Evolutionary conservation across 2,113 vertebrate species (phyloP).

Genomic region (Otocyon megalotis): DNA sequence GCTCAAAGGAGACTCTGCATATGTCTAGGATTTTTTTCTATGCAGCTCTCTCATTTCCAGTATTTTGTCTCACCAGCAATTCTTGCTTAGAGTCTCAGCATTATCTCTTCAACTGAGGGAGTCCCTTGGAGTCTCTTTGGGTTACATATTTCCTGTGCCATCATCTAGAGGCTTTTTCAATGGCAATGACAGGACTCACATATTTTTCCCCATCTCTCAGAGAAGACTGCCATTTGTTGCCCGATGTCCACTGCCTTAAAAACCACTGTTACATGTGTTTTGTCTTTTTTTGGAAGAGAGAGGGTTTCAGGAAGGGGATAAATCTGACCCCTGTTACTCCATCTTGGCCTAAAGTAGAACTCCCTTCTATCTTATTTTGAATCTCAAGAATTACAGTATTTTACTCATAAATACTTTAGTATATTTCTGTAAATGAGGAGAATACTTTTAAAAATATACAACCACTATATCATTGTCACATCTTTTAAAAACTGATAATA

Average conservation of each 20-base stretch:
- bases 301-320: neutral
- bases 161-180: neutral
- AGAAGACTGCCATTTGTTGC: neutral
- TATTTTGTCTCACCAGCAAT: neutral
- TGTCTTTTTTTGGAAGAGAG: neutral
- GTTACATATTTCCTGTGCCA: neutral
- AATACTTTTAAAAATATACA: neutral
- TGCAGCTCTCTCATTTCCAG: neutral
- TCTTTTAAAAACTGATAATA: neutral
- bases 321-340: neutral
- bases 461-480: neutral
- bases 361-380: neutral
- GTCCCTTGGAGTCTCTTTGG: neutral
- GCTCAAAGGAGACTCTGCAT: neutral
- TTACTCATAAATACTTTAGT: neutral
- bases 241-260: neutral
- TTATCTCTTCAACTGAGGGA: neutral
- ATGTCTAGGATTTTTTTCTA: neutral
- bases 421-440: neutral
- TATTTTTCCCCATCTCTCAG: neutral
- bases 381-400: constrained; percentile 15
- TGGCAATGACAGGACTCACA: neutral
- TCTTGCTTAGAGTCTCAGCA: neutral
- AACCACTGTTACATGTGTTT: neutral
- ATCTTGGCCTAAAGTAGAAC: neutral